Conservation (phyloP, 2,797 vertebrate genomes). For the Esox masquinongy region DNA sequence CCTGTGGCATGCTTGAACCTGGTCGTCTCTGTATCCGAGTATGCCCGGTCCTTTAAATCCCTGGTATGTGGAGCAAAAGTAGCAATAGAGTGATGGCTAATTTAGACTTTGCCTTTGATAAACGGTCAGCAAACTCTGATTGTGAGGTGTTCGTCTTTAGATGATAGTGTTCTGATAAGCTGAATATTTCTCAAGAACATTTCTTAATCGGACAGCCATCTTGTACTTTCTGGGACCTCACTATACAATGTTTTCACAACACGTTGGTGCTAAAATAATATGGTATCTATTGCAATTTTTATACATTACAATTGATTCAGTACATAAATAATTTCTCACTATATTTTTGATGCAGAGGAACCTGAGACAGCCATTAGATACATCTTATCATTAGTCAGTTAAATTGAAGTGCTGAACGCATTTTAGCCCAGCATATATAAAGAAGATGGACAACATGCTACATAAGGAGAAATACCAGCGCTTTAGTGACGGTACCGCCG, state of each 20-base stretch:
- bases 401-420: not conserved
- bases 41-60: constrained; percentile 27
- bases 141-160: not conserved
- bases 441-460: not conserved
- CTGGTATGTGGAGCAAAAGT: constrained; percentile 51
- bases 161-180: not conserved
- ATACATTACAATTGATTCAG: not conserved
- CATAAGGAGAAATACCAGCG: not conserved
- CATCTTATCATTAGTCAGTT: not conserved
- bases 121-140: not conserved
- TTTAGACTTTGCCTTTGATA: not conserved
- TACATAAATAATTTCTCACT: not conserved
- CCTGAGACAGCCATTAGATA: not conserved
- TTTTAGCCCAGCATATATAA: not conserved
- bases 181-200: not conserved
- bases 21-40: constrained; percentile 64
- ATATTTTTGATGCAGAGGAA: not conserved
- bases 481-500: not conserved
- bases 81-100: not conserved
- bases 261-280: not conserved
- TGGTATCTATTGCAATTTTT: not conserved
- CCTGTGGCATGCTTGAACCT: constrained; percentile 70
- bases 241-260: not conserved
- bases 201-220: not conserved
- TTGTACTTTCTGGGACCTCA: not conserved